Conservation (phyloP, 2,888 invertebrate genomes). For the Drosophila pseudotakahashii region DNA sequence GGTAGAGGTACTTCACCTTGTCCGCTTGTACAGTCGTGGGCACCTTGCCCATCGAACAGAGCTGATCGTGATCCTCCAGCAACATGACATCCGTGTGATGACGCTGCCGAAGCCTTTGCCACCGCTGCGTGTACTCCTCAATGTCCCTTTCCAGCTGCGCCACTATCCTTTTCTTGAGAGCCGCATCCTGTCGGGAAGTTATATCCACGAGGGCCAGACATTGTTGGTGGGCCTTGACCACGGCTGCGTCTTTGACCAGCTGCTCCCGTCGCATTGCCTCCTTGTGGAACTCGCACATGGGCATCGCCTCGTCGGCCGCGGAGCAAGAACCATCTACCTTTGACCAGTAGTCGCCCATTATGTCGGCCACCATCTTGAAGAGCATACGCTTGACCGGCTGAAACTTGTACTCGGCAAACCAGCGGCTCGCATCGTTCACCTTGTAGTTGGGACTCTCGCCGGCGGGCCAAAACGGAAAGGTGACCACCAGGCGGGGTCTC, state of each 20-base stretch:
- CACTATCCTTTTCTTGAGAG: slow-evolving; percentile 14
- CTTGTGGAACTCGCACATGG: slow-evolving; percentile 24
- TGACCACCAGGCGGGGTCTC: slow-evolving; percentile 6
- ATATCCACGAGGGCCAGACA: slow-evolving; percentile 37
- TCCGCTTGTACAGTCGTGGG: neutral
- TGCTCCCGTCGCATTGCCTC: slow-evolving; percentile 3
- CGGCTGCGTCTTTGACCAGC: slow-evolving; percentile 28
- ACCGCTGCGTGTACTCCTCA: slow-evolving; percentile 21
- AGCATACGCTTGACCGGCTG: slow-evolving; percentile 31
- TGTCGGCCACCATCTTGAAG: slow-evolving; percentile 1
- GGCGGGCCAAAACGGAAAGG: slow-evolving; percentile 37
- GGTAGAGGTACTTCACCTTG: neutral
- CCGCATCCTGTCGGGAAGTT: neutral
- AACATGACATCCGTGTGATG: slow-evolving; percentile 27
- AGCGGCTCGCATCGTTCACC: slow-evolving; percentile 21
- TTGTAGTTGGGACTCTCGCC: slow-evolving; percentile 24
- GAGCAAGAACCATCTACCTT: neutral
- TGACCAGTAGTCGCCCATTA: slow-evolving; percentile 19
- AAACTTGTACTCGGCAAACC: slow-evolving; percentile 38
- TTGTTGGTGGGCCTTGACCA: slow-evolving; percentile 33
- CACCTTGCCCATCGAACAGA: slow-evolving; percentile 18
- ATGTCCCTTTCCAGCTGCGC: slow-evolving; percentile 27
- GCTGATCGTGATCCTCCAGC: slow-evolving; percentile 17
- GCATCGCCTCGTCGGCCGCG: neutral
- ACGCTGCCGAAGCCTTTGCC: slow-evolving; percentile 9